Conservation (phyloP, 1,140 invertebrate genomes). For the Helicoverpa armigera region DNA sequence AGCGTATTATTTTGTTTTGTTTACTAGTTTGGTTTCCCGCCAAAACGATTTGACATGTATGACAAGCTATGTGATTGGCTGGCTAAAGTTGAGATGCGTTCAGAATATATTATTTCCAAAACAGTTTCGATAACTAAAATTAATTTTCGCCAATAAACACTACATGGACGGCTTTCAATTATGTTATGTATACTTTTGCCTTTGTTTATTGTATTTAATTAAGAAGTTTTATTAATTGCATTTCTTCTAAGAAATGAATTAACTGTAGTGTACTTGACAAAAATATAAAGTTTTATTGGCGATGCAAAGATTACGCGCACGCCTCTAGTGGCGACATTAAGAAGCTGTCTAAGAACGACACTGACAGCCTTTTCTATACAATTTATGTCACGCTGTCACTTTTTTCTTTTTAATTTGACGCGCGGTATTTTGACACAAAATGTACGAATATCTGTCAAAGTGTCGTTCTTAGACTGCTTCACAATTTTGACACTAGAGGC, state of each 20-base stretch:
- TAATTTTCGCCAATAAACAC: conserved; percentile 74
- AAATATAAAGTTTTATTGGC: conserved; percentile 15
- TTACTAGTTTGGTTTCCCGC: conserved; percentile 60
- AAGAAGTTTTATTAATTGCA: conserved; percentile 33
- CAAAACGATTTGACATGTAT: conserved; percentile 50
- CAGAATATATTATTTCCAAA: conserved; percentile 47
- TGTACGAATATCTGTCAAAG: too few relatives aligned
- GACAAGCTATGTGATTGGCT: conserved; percentile 45
- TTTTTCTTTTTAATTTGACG: too few relatives aligned
- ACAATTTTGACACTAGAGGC: too few relatives aligned
- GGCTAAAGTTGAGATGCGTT: conserved; percentile 52
- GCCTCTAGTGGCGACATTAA: too few relatives aligned
- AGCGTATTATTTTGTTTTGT: conserved; percentile 7
- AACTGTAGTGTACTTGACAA: conserved; percentile 45
- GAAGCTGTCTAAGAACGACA: too few relatives aligned
- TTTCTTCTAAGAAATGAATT: conserved; percentile 30
- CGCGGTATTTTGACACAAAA: too few relatives aligned
- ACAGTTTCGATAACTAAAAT: conserved; percentile 36
- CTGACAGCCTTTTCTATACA: too few relatives aligned
- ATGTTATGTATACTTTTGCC: conserved; percentile 73
- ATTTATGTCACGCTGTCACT: too few relatives aligned
- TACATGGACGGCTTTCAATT: conserved; percentile 79
- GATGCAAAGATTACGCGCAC: too few relatives aligned
- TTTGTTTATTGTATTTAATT: conserved; percentile 60
- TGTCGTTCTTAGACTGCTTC: too few relatives aligned